phyloP scores from a whole-genome alignment of 92 coral and sea anemone species.

The Phenganax marumi region DNA sequence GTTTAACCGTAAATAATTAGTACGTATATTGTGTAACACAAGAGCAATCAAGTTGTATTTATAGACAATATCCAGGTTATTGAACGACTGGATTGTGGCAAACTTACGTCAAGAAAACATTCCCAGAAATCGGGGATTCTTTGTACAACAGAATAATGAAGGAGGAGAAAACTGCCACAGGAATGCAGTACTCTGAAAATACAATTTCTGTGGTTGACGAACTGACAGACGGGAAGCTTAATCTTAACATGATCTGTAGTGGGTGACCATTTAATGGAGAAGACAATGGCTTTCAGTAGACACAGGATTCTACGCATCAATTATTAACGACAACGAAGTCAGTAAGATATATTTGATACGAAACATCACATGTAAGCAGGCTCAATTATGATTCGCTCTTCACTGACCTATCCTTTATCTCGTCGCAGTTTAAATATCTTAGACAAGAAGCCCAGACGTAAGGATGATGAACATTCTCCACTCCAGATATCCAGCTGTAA shows the following conservation, averaged over 20 bases:
- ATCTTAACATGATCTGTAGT: not conserved
- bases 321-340: not conserved
- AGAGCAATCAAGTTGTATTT: too few relatives aligned
- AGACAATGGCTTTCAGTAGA: too few relatives aligned
- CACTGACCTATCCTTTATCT: conserved; percentile 78
- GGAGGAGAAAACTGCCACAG: conserved; percentile 70
- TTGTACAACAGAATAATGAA: conserved; percentile 69
- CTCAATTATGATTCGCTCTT: not conserved
- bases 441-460: conserved; percentile 92
- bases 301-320: not conserved
- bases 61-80: not conserved
- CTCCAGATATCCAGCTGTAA: conserved; percentile 87
- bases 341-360: not conserved
- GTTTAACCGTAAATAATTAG: too few relatives aligned
- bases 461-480: conserved; percentile 85
- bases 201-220: too few relatives aligned
- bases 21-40: too few relatives aligned
- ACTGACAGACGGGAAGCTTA: not conserved
- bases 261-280: too few relatives aligned
- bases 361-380: not conserved
- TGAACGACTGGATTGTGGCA: not conserved
- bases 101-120: conserved; percentile 51
- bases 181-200: conserved; percentile 64
- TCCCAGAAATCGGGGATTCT: conserved; percentile 82
- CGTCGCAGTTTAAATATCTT: conserved; percentile 67